Percentiles rank a stretch among this genome's conserved stretches.
These are phyloP conservation scores for Bombus vancouverensis DNA, from an alignment of 1,140 invertebrate species.

Conservation along the genomic window DNA sequence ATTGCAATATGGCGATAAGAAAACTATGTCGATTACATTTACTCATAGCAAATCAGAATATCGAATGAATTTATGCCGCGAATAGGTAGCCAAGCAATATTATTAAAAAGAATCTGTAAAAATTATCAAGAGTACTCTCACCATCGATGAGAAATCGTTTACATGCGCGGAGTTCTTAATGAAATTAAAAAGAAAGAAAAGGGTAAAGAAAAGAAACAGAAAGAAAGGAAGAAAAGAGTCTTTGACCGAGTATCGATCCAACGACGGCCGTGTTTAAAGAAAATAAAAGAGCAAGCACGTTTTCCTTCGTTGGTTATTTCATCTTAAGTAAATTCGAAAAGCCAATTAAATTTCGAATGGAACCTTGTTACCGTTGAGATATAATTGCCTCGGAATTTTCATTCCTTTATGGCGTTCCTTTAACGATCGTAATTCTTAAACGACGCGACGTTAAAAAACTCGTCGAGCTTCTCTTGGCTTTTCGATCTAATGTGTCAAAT, in stretches of 20 bases:
- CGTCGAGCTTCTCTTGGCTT: too few species aligned
- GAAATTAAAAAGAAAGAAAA: background rate
- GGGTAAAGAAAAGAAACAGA: too few species aligned
- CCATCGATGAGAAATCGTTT: slow-evolving; percentile 17
- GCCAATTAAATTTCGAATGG: slow-evolving; percentile 40
- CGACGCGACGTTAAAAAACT: background rate
- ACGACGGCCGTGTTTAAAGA: background rate
- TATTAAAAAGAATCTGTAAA: background rate
- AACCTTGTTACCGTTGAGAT: slow-evolving; percentile 25
- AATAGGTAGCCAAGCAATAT: background rate
- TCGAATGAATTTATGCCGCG: background rate
- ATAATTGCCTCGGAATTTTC: slow-evolving; percentile 17
- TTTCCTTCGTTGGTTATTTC: slow-evolving; percentile 11
- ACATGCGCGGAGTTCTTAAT: background rate
- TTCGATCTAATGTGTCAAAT: too few species aligned
- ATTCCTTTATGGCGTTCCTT: background rate
- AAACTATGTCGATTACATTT: background rate
- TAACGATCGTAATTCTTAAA: background rate
- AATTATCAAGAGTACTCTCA: background rate
- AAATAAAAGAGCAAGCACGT: slow-evolving; percentile 20
- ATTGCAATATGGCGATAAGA: background rate
- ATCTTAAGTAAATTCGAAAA: slow-evolving; percentile 13
- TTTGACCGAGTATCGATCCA: slow-evolving; percentile 17
- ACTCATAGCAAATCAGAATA: background rate
- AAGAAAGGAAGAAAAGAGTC: background rate